Conservation (phyloP, 2,888 invertebrate species). For the Portevinia maculata region DNA sequence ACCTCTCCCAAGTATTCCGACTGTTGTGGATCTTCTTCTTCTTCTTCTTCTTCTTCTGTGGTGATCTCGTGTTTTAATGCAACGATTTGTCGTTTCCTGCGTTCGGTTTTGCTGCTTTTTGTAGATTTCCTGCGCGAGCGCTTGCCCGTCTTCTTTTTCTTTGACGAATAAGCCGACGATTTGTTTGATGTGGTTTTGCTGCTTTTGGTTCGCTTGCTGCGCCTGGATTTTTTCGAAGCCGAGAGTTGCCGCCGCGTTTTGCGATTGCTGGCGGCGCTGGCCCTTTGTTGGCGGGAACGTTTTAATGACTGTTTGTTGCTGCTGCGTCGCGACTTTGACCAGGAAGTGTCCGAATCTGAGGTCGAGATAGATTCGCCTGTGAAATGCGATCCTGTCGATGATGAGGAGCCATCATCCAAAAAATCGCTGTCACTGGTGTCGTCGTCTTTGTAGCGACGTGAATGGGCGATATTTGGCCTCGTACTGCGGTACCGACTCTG, state of each 20-base stretch:
- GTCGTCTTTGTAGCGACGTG: constrained; percentile 23
- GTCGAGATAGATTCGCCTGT: constrained; percentile 34
- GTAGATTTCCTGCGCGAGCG: constrained; percentile 54
- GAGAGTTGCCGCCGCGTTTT: constrained; percentile 43
- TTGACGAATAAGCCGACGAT: constrained; percentile 32
- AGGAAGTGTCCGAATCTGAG: constrained; percentile 63
- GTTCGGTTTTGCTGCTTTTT: constrained; percentile 32
- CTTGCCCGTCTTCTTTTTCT: constrained; percentile 58
- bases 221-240: constrained; percentile 49
- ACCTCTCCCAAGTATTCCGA: background rate
- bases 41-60: background rate
- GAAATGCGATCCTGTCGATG: constrained; percentile 24
- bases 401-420: constrained; percentile 44
- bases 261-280: constrained; percentile 42
- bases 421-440: constrained; percentile 62
- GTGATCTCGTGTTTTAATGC: constrained; percentile 22
- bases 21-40: constrained; percentile 39
- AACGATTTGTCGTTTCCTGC: constrained; percentile 25
- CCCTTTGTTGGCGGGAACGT: constrained; percentile 68
- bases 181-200: constrained; percentile 34
- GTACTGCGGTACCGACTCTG: constrained; percentile 66
- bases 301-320: constrained; percentile 67
- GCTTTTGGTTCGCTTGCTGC: constrained; percentile 39
- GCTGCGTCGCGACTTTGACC: constrained; percentile 64
- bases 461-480: constrained; percentile 30